Conservation (phyloP, 2,797 vertebrate genomes). For the Sebastes cheni region DNA sequence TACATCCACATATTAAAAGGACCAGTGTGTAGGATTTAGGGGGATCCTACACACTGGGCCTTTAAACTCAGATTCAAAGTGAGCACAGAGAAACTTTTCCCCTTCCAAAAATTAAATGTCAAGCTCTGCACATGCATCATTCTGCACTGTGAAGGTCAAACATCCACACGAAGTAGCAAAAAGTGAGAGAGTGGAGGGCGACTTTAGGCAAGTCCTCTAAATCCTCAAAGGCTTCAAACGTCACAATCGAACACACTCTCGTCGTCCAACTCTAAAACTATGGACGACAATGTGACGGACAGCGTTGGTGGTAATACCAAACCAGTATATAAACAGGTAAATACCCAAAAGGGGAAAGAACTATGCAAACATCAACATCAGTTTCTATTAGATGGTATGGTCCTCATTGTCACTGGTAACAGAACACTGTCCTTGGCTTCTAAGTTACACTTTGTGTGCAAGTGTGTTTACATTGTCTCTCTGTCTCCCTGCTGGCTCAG, state of each 20-base stretch:
- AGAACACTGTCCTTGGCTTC: neutral
- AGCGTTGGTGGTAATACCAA: neutral
- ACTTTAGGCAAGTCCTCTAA: neutral
- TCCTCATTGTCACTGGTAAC: neutral
- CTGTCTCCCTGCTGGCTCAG: neutral
- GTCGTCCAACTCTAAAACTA: neutral
- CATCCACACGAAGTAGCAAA: neutral
- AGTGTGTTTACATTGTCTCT: neutral
- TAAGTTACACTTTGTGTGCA: neutral
- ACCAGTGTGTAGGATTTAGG: neutral
- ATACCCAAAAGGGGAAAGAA: neutral
- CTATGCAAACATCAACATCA: neutral
- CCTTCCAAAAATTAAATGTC: neutral
- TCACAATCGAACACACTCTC: neutral
- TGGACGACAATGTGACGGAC: neutral
- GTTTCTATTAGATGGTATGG: neutral
- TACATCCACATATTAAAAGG: accelerated
- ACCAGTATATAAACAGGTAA: neutral
- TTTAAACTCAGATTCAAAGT: neutral
- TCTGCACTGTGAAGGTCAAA: no score
- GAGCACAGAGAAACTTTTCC: neutral
- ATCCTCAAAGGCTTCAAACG: neutral
- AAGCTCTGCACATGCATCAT: no score
- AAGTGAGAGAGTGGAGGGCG: neutral
- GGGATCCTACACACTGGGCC: neutral